These are phyloP conservation scores for Phalloptychus januarius DNA, from an alignment of 2,797 vertebrate genomes.

Conservation along the genomic window DNA sequence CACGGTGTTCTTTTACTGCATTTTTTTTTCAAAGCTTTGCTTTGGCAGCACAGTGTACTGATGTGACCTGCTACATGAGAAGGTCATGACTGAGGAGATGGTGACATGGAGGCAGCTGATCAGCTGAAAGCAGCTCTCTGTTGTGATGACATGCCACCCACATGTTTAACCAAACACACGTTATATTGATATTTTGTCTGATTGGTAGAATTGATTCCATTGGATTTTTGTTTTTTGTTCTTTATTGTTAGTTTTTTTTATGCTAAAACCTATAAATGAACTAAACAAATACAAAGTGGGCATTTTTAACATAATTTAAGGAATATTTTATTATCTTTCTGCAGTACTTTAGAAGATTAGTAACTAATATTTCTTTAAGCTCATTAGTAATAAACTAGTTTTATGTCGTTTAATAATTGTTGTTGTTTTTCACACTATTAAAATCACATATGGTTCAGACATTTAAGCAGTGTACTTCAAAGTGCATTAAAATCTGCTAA, in stretches of 20 bases:
- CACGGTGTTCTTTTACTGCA: neutral
- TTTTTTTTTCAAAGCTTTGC: neutral
- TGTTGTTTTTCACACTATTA: neutral
- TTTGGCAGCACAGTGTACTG: neutral
- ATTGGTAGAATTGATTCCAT: neutral
- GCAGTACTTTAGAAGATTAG: slow-evolving; percentile 2
- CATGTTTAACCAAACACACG: slow-evolving; percentile 19
- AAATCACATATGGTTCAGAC: neutral
- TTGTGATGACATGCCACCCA: slow-evolving; percentile 45
- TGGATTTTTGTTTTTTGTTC: neutral
- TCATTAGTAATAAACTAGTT: slow-evolving; percentile 1
- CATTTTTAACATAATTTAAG: neutral
- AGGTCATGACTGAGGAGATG: slow-evolving; percentile 4
- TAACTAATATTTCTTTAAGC: slow-evolving; percentile 2
- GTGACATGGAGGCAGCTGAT: slow-evolving; percentile 6
- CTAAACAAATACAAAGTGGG: neutral
- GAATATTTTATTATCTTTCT: slow-evolving; percentile 19
- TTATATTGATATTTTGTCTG: slow-evolving; percentile 1
- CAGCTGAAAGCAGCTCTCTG: no score
- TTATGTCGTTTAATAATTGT: neutral
- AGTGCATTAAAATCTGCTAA: neutral
- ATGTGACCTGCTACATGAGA: slow-evolving; percentile 31
- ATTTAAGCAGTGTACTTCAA: neutral
- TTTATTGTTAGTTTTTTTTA: no score
- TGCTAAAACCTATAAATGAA: neutral